Base-by-base conservation (phyloP, 1,140 invertebrate species). In the Bombyx mandarina region DNA sequence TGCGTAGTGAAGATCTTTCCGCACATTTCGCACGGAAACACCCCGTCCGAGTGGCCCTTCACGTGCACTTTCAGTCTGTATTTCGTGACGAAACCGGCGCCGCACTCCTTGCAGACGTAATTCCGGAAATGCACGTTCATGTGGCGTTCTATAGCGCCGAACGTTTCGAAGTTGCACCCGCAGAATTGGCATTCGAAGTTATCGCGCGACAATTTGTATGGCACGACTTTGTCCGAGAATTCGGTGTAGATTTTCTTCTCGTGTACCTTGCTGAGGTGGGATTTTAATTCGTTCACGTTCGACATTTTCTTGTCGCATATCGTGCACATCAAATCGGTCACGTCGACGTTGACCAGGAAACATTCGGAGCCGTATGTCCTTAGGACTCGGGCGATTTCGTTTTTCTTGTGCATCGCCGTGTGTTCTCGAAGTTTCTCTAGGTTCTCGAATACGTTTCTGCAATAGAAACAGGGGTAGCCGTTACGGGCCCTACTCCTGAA, bases 101-200 rank as follows among this genome's bases (percentile, higher is more conserved):
- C 83, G n/a, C 83, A 86, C 7, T 82, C 77, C 7, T 74, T 77
- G 59, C 83, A 86, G 0, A 86, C 81, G 22, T 83, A 84, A 35
- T 86, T 86, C 47, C 83, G 76, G 43, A 69, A 86, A 60, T 86
- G 83, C 0, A 78, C 72, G 18, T 86, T 86, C 83, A 86, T 86
- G 56, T 86, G 83, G 0, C 83, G 46, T 46, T 86, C 83, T 10
- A 86, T 81, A 0, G 83, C 75, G 0, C 83, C 83, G 43, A 86
- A 86, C 0, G 81, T 84, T 54, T 83, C 80, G 43, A 79, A 85
- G 22, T 65, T 79, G 44, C 79, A 84, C 0, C 78, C 76, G 43
- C 81, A 86, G 0, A 81, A 51, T 60, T 82, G 77, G 53, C 83
- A 86, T 49, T 81, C 74, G 8, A 67, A 79, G 43, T 72, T 71